phyloP scores from a whole-genome alignment of 2,888 invertebrate species.

The Homarus gammarus region DNA sequence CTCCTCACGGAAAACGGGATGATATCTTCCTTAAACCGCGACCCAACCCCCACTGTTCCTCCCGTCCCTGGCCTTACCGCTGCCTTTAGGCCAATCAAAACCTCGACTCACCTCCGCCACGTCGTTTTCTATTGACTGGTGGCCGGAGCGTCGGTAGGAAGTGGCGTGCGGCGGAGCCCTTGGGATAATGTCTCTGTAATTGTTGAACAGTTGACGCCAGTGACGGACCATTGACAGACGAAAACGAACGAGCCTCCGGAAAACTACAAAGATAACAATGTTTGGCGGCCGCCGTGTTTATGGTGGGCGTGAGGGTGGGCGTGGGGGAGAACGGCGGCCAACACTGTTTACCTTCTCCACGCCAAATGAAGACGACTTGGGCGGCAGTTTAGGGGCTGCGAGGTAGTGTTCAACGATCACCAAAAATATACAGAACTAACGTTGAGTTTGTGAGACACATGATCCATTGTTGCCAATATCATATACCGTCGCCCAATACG shows the following conservation, averaged over 20 bases:
- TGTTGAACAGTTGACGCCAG: conserved; percentile 44
- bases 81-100: conserved; percentile 4
- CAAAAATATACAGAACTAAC: no score
- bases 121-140: conserved; percentile 5
- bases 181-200: conserved; percentile 58
- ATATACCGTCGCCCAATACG: no score
- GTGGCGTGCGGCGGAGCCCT: not conserved
- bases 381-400: no score
- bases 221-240: conserved; percentile 57
- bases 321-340: not conserved
- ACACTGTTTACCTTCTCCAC: no score
- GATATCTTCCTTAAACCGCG: conserved; percentile 14
- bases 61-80: not conserved
- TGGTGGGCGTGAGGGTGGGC: not conserved
- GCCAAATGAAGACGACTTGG: no score
- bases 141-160: not conserved
- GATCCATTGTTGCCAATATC: no score
- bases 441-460: no score
- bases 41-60: no score
- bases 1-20: not conserved
- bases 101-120: not conserved
- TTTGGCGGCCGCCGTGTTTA: not conserved
- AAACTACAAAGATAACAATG: conserved; percentile 28
- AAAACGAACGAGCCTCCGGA: conserved; percentile 35
- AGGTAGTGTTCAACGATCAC: no score